Evolutionary conservation across 2,797 vertebrate genomes (phyloP).

Genomic region (Ambastaia sidthimunki): DNA sequence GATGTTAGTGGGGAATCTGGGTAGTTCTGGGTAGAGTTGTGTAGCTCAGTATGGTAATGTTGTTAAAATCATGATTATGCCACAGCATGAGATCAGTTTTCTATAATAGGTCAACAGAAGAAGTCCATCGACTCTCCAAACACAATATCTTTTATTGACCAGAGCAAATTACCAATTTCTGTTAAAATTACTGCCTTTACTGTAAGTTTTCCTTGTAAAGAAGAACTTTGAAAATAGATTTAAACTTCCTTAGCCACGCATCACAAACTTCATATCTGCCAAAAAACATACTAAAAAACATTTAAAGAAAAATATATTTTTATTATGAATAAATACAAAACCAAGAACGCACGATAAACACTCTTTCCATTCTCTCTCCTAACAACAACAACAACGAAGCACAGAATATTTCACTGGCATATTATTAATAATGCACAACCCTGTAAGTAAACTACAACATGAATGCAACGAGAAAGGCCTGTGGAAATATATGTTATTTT

Average conservation of each 20-base stretch:
- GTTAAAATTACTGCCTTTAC: conserved; percentile 4
- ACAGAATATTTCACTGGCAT: background rate
- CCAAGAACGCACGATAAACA: background rate
- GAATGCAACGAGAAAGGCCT: conserved; percentile 13
- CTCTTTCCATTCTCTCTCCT: background rate
- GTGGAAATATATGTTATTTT: background rate
- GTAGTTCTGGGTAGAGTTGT: background rate
- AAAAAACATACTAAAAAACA: too few species aligned
- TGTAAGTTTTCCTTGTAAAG: conserved; percentile 1
- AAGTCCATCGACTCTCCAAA: background rate
- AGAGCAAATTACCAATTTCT: background rate
- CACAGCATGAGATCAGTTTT: conserved; percentile 21
- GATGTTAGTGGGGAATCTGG: too few species aligned
- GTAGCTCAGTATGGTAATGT: conserved; percentile 25
- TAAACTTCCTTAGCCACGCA: background rate
- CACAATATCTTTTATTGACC: background rate
- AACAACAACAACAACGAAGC: background rate
- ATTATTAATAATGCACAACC: background rate
- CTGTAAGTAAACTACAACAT: conserved; percentile 1
- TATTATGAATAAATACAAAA: background rate
- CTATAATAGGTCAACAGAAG: conserved; percentile 30
- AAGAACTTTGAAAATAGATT: background rate
- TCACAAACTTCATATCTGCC: background rate
- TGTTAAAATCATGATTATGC: conserved; percentile 12
- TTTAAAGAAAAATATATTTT: too few species aligned